A percentile compares a stretch with the other conserved stretches of the same genome.
Conservation (phyloP, 2,113 vertebrate genomes). For the Pygoscelis antarcticus region DNA sequence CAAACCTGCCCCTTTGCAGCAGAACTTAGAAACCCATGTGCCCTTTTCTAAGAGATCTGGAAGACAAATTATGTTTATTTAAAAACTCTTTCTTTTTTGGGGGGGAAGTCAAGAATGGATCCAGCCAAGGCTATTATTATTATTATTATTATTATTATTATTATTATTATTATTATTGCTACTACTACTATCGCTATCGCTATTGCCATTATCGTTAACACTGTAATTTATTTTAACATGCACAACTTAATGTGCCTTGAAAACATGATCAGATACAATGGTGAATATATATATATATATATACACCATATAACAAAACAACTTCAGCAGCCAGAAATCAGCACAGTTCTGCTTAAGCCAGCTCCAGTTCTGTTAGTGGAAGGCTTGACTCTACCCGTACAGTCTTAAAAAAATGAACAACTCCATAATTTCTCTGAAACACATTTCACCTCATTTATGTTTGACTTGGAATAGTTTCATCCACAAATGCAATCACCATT, state of each 20-base stretch:
- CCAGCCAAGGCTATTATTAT: neutral
- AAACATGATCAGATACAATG: neutral
- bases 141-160: neutral
- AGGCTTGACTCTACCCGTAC: neutral
- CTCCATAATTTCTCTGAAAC: neutral
- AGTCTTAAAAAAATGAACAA: neutral
- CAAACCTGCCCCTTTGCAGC: neutral
- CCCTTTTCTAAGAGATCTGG: neutral
- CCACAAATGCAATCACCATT: neutral
- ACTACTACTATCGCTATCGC: neutral
- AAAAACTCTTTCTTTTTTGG: accelerated
- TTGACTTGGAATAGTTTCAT: neutral
- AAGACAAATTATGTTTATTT: neutral
- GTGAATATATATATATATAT: too few relatives aligned
- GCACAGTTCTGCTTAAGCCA: neutral
- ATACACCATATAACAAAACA: neutral
- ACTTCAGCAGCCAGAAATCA: neutral
- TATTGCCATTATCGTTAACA: neutral
- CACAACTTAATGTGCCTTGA: neutral
- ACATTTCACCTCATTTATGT: neutral
- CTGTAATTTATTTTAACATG: neutral
- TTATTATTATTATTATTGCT: neutral
- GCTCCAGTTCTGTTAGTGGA: neutral
- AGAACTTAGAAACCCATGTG: neutral
- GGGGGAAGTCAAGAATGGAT: neutral